A percentile compares a stretch with the other conserved stretches of the same genome.
Evolutionary conservation across 2,888 invertebrate genomes (phyloP).

Genomic region (Drosophila helvetica): DNA sequence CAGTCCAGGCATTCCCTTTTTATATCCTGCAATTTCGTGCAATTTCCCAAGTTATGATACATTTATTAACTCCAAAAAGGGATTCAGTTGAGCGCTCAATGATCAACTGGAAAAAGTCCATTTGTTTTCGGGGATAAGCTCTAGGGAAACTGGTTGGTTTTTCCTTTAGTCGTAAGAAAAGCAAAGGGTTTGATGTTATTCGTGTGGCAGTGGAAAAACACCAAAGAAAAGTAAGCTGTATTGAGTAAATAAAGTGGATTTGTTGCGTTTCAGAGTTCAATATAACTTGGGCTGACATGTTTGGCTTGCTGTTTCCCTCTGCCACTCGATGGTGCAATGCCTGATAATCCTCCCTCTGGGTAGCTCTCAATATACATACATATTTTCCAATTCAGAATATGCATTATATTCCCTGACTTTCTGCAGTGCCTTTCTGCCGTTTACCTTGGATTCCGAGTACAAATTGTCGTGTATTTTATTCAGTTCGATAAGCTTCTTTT

Average conservation of each 20-base stretch:
- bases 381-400: too few species aligned
- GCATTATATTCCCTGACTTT: too few species aligned
- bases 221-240: not conserved
- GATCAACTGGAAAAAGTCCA: constrained; percentile 51
- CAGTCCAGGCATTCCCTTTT: constrained; percentile 30
- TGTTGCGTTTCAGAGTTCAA: not conserved
- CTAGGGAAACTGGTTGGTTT: constrained; percentile 6
- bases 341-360: too few species aligned
- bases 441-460: too few species aligned
- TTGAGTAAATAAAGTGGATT: not conserved
- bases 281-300: too few species aligned
- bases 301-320: too few species aligned
- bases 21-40: constrained; percentile 19
- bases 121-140: constrained; percentile 36
- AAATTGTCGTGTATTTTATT: not conserved
- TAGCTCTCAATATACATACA: too few species aligned
- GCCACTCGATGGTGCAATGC: too few species aligned
- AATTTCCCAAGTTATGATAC: constrained; percentile 38
- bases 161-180: not conserved
- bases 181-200: constrained; percentile 6
- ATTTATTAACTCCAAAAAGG: constrained; percentile 51
- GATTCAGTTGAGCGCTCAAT: constrained; percentile 45
- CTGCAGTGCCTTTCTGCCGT: not conserved
- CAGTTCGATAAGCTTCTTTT: not conserved
- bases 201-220: constrained; percentile 25